Conservation (phyloP, 2,113 vertebrate genomes). For the Psilopsiagon aymara region DNA sequence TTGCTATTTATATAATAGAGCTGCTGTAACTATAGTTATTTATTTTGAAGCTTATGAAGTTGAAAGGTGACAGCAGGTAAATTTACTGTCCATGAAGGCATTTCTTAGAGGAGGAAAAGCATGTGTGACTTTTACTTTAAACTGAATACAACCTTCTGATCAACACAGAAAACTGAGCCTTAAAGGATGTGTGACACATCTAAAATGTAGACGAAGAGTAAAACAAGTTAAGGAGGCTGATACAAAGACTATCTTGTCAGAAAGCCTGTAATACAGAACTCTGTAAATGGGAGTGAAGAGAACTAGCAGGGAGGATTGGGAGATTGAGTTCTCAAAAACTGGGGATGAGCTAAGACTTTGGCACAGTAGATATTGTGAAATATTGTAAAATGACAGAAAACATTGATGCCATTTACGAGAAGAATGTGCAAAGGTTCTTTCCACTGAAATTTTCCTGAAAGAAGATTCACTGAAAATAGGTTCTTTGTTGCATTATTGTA, state of each 20-base stretch:
- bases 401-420: accelerated
- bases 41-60: not conserved
- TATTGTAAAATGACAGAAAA: not conserved
- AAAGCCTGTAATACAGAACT: not conserved
- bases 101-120: not conserved
- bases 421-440: not conserved
- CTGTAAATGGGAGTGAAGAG: not conserved
- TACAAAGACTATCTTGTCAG: not conserved
- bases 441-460: not conserved
- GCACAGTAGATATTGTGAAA: not conserved
- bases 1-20: not conserved
- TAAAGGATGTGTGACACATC: not conserved
- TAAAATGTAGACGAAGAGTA: not conserved
- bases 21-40: not conserved
- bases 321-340: not conserved
- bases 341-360: not conserved
- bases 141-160: accelerated
- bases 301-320: not conserved
- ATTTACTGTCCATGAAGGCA: not conserved
- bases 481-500: not conserved
- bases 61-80: not conserved
- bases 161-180: not conserved
- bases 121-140: not conserved
- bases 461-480: not conserved
- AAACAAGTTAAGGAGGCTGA: not conserved